Percentiles rank a stretch among this genome's conserved stretches.
Conservation (phyloP, 2,888 invertebrate species). For the Hemistola chrysoprasaria region DNA sequence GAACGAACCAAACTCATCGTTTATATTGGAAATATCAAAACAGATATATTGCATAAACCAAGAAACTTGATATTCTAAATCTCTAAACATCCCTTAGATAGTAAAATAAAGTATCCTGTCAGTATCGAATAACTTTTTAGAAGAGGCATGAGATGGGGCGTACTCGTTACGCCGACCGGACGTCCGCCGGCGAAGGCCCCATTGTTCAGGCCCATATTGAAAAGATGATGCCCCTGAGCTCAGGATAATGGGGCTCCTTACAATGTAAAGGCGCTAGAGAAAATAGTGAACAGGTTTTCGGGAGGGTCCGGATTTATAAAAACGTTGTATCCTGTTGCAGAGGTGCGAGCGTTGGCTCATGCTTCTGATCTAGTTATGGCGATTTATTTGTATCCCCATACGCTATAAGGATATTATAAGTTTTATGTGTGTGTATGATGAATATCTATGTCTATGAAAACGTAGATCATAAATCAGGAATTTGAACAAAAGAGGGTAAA, state of each 20-base stretch:
- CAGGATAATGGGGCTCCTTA: slow-evolving; percentile 54
- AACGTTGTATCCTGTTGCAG: slow-evolving; percentile 10
- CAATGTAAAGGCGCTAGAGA: slow-evolving; percentile 39
- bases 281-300: slow-evolving; percentile 45
- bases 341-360: neutral
- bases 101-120: slow-evolving; percentile 8
- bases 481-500: too few species aligned
- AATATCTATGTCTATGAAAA: too few species aligned
- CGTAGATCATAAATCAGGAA: too few species aligned
- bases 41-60: too few species aligned
- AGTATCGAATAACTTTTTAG: slow-evolving; percentile 32
- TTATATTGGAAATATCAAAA: too few species aligned
- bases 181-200: slow-evolving; percentile 61
- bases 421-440: too few species aligned
- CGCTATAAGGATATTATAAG: too few species aligned
- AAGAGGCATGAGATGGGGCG: slow-evolving; percentile 52
- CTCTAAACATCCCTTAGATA: neutral
- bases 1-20: too few species aligned
- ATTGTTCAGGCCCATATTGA: slow-evolving; percentile 75
- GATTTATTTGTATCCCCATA: too few species aligned
- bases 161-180: slow-evolving; percentile 68
- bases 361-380: too few species aligned
- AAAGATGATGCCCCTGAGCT: slow-evolving; percentile 67
- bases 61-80: neutral
- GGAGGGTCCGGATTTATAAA: slow-evolving; percentile 25